These are phyloP conservation scores for Euphydryas editha DNA, from an alignment of 2,888 invertebrate species.

Conservation along the genomic window DNA sequence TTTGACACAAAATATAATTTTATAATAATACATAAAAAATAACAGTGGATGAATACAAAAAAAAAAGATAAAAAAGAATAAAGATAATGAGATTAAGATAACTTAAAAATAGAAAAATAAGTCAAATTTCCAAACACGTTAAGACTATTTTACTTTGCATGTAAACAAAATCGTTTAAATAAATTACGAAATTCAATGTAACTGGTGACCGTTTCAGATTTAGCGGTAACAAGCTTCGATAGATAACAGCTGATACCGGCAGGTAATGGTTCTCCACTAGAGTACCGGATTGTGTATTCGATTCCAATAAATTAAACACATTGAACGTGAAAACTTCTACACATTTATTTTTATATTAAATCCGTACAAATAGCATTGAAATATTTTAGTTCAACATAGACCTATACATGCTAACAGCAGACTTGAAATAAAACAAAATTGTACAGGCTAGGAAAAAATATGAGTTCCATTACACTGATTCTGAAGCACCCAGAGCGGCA, in stretches of 20 bases:
- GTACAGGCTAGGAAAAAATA: neutral
- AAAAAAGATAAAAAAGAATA: too few relatives aligned
- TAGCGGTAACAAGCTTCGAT: constrained; percentile 19
- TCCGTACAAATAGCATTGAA: too few relatives aligned
- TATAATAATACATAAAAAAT: too few relatives aligned
- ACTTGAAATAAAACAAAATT: neutral
- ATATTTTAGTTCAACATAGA: too few relatives aligned
- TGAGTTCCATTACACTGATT: neutral
- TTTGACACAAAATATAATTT: too few relatives aligned
- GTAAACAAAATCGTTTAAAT: constrained; percentile 22
- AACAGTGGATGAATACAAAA: neutral
- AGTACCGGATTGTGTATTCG: neutral
- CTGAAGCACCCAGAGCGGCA: neutral
- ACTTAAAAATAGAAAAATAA: too few relatives aligned
- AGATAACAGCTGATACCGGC: constrained; percentile 23
- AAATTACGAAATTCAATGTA: neutral
- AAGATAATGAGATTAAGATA: too few relatives aligned
- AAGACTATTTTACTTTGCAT: constrained; percentile 15
- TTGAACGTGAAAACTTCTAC: neutral
- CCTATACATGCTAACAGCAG: too few relatives aligned
- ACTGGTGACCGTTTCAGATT: constrained; percentile 13
- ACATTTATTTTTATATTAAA: neutral
- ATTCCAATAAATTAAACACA: neutral
- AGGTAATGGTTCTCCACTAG: constrained; percentile 14
- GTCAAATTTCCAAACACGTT: neutral